Percentiles rank a stretch among this genome's conserved stretches.
phyloP scores from a whole-genome alignment of 2,797 vertebrate genomes.

The Cryptoblepharus egeriae region DNA sequence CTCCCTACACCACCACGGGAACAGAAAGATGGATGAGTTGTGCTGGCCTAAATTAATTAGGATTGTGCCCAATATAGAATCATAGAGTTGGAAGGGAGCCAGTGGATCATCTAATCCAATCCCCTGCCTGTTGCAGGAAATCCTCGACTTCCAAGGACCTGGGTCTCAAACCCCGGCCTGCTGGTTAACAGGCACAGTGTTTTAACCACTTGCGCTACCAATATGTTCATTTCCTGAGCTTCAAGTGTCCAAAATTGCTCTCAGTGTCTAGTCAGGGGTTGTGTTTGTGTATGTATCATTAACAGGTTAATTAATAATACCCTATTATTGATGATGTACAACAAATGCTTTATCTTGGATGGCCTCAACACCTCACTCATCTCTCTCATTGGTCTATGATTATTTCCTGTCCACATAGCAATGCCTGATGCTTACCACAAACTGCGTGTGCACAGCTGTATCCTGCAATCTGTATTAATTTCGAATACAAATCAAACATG shows the following conservation, averaged over 20 bases:
- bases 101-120: too few relatives aligned
- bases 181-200: too few relatives aligned
- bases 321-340: neutral
- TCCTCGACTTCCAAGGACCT: too few relatives aligned
- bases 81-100: too few relatives aligned
- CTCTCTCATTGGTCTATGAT: neutral
- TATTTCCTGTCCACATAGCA: constrained; percentile 3
- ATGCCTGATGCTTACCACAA: constrained; percentile 21
- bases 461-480: constrained; percentile 32
- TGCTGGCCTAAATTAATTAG: too few relatives aligned
- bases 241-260: neutral
- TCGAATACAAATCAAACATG: constrained; percentile 14
- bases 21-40: too few relatives aligned
- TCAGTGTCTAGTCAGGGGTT: neutral
- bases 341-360: neutral
- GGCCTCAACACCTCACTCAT: neutral
- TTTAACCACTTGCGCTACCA: too few relatives aligned
- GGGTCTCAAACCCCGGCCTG: too few relatives aligned
- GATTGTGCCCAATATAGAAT: too few relatives aligned
- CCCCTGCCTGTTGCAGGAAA: too few relatives aligned
- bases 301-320: neutral
- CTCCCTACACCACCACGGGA: too few relatives aligned
- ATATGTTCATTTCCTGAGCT: neutral
- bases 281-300: neutral
- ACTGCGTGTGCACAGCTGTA: constrained; percentile 9